Percentiles rank a stretch among this genome's conserved stretches.
Evolutionary conservation across 1,140 invertebrate species (phyloP).

Genomic region (Aporrectodea caliginosa): DNA sequence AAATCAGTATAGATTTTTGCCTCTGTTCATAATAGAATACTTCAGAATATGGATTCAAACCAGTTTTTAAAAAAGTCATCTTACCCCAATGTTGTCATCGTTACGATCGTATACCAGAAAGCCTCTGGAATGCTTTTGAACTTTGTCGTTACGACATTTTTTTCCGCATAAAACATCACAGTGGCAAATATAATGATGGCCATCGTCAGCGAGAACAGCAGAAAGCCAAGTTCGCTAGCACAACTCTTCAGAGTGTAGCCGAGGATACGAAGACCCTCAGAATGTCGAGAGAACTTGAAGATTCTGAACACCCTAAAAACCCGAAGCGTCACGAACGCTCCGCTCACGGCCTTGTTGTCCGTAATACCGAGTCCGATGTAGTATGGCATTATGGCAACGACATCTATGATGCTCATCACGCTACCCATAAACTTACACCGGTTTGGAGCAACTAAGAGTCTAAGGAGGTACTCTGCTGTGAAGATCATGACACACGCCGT

Average conservation of each 20-base stretch:
- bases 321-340: slow-evolving; percentile 95
- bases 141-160: slow-evolving; percentile 87
- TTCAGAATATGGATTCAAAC: too few species aligned
- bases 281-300: slow-evolving; percentile 99
- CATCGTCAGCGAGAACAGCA: slow-evolving; percentile 99
- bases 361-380: slow-evolving; percentile 96
- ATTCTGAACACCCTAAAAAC: slow-evolving; percentile 97
- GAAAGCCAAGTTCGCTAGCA: slow-evolving; percentile 97
- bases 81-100: slow-evolving; percentile 98
- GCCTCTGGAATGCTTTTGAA: slow-evolving; percentile 99
- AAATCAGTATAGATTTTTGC: too few species aligned
- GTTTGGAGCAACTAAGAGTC: slow-evolving; percentile 89
- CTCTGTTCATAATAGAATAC: too few species aligned
- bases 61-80: not conserved
- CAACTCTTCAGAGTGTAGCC: slow-evolving; percentile 99
- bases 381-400: slow-evolving; percentile 98
- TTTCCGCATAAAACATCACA: slow-evolving; percentile 99
- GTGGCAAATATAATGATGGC: slow-evolving; percentile 99
- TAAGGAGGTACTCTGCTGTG: slow-evolving; percentile 93
- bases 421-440: slow-evolving; percentile 94
- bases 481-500: slow-evolving; percentile 99
- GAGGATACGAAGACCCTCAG: slow-evolving; percentile 94
- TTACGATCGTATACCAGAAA: slow-evolving; percentile 99
- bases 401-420: slow-evolving; percentile 99
- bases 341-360: slow-evolving; percentile 97